Conservation (phyloP, 1,140 invertebrate species). For the Diorhabda elongata region DNA sequence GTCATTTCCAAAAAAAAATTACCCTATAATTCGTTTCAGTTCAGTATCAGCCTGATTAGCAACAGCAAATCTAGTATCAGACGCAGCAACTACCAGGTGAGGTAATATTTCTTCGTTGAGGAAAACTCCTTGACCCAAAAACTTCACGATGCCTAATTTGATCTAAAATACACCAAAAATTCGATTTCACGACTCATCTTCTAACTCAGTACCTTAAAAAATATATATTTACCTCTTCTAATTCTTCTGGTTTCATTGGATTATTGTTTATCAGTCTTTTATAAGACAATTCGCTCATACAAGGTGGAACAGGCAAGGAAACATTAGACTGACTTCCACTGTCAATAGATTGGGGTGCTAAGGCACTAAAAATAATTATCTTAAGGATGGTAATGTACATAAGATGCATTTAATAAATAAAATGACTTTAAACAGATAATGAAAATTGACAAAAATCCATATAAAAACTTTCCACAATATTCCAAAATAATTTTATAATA, state of each 20-base stretch:
- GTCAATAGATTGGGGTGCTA: slow-evolving; percentile 31
- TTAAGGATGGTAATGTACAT: too few species aligned
- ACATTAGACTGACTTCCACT: slow-evolving; percentile 32
- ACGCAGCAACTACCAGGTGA: slow-evolving; percentile 76
- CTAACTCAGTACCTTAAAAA: not conserved
- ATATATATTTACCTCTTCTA: slow-evolving; percentile 63
- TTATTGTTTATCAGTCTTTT: slow-evolving; percentile 75
- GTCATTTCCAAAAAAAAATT: slow-evolving; percentile 27
- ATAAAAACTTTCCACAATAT: too few species aligned
- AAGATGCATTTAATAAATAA: too few species aligned
- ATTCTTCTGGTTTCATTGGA: slow-evolving; percentile 71
- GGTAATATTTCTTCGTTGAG: slow-evolving; percentile 69
- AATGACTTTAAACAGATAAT: too few species aligned
- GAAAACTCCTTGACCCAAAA: slow-evolving; percentile 73
- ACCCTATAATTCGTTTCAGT: slow-evolving; percentile 69
- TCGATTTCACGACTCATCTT: not conserved
- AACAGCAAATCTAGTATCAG: slow-evolving; percentile 80
- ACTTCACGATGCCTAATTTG: slow-evolving; percentile 78
- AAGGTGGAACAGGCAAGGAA: slow-evolving; percentile 67
- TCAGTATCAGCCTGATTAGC: slow-evolving; percentile 74
- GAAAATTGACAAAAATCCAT: not conserved
- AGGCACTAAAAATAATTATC: slow-evolving; percentile 27
- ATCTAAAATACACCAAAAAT: slow-evolving; percentile 48
- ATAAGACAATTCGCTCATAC: slow-evolving; percentile 73
- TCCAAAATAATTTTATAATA: not conserved